Evolutionary conservation across 2,113 vertebrate species (phyloP).

Genomic region (Vicugna pacos): DNA sequence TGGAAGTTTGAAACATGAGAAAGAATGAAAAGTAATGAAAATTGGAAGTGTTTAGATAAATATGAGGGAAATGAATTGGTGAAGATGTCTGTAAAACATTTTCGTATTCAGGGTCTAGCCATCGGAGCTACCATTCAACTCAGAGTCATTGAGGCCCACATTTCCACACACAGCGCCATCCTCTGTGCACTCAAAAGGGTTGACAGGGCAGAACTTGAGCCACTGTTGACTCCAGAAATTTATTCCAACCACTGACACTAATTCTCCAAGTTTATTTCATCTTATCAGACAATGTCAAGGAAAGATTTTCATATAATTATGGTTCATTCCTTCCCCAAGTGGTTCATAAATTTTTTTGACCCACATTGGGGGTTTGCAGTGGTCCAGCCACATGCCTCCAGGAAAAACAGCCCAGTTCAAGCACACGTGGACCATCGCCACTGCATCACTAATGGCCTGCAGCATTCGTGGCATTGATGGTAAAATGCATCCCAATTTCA

Average conservation of each 20-base stretch:
- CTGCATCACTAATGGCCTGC: neutral
- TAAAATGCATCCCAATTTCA: neutral
- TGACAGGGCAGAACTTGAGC: neutral
- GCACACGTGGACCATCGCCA: neutral
- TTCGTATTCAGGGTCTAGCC: too few species aligned
- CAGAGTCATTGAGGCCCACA: too few species aligned
- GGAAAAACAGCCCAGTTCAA: neutral
- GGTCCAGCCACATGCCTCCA: neutral
- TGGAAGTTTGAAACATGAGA: too few species aligned
- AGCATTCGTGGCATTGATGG: accelerated
- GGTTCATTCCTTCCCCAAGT: neutral
- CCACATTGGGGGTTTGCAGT: accelerated
- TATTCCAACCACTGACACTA: neutral
- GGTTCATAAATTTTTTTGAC: neutral
- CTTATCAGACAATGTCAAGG: neutral
- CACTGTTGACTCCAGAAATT: neutral
- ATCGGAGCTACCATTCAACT: too few species aligned
- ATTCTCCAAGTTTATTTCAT: neutral
- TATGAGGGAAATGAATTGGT: too few species aligned
- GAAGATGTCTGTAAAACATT: too few species aligned
- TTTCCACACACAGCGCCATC: neutral
- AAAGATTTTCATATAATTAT: neutral
- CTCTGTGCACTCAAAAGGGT: neutral
- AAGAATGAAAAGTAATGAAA: too few species aligned
- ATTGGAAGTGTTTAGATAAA: too few species aligned